A percentile compares a stretch with the other conserved stretches of the same genome.
phyloP scores from a whole-genome alignment of 1,140 invertebrate species.

The Hyphantria cunea region DNA sequence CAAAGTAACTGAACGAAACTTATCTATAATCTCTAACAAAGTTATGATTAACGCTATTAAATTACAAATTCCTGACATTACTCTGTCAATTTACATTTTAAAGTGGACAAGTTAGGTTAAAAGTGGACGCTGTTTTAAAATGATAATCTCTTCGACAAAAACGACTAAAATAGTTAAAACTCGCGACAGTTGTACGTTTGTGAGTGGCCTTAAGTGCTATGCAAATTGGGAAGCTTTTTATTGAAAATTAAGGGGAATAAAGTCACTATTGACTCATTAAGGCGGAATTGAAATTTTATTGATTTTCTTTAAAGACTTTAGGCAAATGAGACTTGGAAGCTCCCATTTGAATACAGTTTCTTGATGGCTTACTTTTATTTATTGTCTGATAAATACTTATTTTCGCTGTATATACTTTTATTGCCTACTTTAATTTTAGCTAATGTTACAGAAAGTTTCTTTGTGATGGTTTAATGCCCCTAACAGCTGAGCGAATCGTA shows the following conservation, averaged over 20 bases:
- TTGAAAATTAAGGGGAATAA: constrained; percentile 15
- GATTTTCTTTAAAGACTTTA: constrained; percentile 13
- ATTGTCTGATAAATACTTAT: no score
- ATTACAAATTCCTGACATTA: no score
- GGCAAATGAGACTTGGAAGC: constrained; percentile 1
- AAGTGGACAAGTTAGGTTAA: constrained; percentile 1
- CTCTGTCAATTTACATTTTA: not conserved
- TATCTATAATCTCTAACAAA: no score
- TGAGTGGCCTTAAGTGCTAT: constrained; percentile 15
- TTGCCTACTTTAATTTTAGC: no score
- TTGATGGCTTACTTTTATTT: no score
- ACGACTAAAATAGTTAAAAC: not conserved
- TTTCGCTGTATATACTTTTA: no score
- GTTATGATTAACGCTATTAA: no score
- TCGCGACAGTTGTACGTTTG: constrained; percentile 4
- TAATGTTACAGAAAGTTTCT: no score
- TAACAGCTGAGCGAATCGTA: no score
- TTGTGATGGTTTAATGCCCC: no score
- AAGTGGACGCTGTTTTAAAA: not conserved
- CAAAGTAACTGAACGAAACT: no score
- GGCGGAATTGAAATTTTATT: constrained; percentile 15
- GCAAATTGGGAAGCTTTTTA: constrained; percentile 18
- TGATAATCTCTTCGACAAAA: not conserved
- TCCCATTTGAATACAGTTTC: not conserved
- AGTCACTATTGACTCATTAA: constrained; percentile 19